phyloP scores from a whole-genome alignment of 2,113 vertebrate species.

The Antigone vipio region DNA sequence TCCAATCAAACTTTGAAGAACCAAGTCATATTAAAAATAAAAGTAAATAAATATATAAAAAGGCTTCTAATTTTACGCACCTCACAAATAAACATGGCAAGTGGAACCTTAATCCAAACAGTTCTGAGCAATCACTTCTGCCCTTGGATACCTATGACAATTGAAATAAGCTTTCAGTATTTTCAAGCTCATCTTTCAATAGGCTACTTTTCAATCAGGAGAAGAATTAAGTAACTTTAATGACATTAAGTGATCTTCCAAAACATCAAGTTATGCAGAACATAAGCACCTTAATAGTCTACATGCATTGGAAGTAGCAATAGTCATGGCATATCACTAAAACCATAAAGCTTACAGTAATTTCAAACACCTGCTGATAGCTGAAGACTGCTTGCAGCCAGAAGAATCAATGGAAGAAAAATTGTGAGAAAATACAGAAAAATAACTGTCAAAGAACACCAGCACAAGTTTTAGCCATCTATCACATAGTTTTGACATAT shows the following conservation, averaged over 20 bases:
- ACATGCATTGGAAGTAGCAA: not conserved
- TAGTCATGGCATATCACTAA: not conserved
- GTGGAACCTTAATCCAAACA: not conserved
- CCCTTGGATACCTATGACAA: not conserved
- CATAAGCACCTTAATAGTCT: not conserved
- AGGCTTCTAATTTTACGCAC: not conserved
- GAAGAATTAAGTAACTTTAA: not conserved
- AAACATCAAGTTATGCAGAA: not conserved
- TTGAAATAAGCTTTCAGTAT: not conserved
- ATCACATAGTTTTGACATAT: not conserved
- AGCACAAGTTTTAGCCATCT: not conserved
- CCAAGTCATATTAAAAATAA: not conserved
- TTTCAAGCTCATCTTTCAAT: not conserved
- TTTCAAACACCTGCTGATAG: not conserved
- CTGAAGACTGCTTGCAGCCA: not conserved
- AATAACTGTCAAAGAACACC: not conserved
- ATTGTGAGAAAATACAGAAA: not conserved
- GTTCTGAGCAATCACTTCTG: not conserved
- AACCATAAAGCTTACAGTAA: not conserved
- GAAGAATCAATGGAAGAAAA: not conserved
- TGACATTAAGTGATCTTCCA: not conserved
- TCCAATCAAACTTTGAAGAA: not conserved
- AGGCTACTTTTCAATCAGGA: not conserved
- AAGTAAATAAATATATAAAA: too few relatives aligned
- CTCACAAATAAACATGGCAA: not conserved